Evolutionary conservation across 2,797 vertebrate species (phyloP), one percentile per base, ranked within the genome.

Genomic region (Taeniopygia guttata): DNA sequence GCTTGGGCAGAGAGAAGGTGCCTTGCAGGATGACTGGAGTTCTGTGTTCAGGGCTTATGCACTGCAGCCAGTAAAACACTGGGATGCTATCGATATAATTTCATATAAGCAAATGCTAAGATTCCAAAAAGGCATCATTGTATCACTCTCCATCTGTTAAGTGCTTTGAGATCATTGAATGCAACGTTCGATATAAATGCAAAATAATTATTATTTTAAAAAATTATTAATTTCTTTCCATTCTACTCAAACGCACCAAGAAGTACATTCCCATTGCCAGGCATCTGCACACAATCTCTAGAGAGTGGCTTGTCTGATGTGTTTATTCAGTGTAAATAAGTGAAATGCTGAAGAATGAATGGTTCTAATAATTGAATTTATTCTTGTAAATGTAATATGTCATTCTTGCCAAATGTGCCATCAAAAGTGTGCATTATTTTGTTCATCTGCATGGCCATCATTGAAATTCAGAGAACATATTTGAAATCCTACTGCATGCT

Each of bases 301-400:
- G 84, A 95, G 89, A 90, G 63, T 52, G 76, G 68, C 23, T 94
- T 89, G 60, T 87, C 85, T 95, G 95, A 94, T 95, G 64, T 95
- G 91, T 94, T 95, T 94, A 94, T 95, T 94, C 94, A 91, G 68
- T 96, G 92, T 93, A 95, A 96, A 95, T 94, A 93, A 96, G 92
- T 91, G 91, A 89, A 95, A 89, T 89, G 75, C 90, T 90, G 51
- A 56, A 29, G 68, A 94, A 94, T 85, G 51, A 93, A 89, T 1
- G 16, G 25, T 90, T 93, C 85, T 92, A 66, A 85, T 96, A 94
- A 97, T 94, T 91, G 40, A 91, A 94, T 94, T 94, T 94, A 90
- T 94, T 93, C 67, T 93, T 95, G 75, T 80, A 86, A 94, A 96
- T 96, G 85, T 91, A 91, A 85, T 79, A 60, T 94, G 88, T 62